Percentiles rank a stretch among this genome's conserved stretches.
Conservation (phyloP, 1,140 invertebrate species). For the Chionoecetes opilio region DNA sequence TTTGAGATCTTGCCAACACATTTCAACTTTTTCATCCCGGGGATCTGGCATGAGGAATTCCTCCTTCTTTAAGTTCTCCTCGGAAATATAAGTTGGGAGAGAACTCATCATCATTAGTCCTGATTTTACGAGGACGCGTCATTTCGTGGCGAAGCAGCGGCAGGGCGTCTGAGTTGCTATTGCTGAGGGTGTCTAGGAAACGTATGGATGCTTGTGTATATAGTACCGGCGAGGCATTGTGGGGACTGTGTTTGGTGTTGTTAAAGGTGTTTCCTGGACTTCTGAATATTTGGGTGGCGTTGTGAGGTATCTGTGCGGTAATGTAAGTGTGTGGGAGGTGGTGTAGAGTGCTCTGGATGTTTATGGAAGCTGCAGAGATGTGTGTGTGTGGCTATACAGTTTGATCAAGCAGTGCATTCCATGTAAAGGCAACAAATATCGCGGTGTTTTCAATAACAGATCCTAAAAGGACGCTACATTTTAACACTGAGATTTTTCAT, state of each 20-base stretch:
- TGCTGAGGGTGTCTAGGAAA: not conserved
- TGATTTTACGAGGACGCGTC: not conserved
- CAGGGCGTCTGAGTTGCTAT: not conserved
- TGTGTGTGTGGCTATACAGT: not conserved
- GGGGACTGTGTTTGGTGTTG: not conserved
- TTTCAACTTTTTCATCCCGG: conserved; percentile 9
- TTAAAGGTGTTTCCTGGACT: not conserved
- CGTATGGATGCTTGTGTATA: not conserved
- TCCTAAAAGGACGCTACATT: not conserved
- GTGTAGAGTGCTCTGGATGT: too few relatives aligned
- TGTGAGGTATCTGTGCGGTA: not conserved
- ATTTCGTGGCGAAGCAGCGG: not conserved
- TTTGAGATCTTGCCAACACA: conserved; percentile 9
- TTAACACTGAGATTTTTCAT: not conserved
- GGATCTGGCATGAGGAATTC: conserved; percentile 17
- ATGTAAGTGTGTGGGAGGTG: too few relatives aligned
- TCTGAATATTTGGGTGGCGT: not conserved
- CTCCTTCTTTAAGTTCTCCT: conserved; percentile 17
- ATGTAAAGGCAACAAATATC: not conserved
- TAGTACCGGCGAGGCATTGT: not conserved
- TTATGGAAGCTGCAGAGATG: not conserved
- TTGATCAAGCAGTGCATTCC: not conserved
- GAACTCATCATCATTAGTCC: conserved; percentile 19
- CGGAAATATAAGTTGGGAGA: not conserved
- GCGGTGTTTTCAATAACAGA: not conserved